Evolutionary conservation across 2,888 invertebrate species (phyloP), one percentile per base, ranked within the genome.

Genomic region (Sclerodermus sp.): DNA sequence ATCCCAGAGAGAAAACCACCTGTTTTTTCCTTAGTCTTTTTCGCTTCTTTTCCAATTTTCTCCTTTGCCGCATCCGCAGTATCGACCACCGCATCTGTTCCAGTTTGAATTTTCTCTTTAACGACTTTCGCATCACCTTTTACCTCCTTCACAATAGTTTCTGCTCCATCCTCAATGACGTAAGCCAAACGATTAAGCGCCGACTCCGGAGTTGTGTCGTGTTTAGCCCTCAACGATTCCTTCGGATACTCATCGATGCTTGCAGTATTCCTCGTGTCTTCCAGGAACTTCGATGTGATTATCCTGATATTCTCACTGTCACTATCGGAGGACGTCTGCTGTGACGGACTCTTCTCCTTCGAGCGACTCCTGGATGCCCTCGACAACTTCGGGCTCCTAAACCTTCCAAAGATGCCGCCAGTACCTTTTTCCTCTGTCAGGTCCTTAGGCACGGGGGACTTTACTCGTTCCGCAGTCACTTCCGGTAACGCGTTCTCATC

Each of bases 151-250:
- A 79, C 79, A 10, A 81, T 71, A 1, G 81, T 81, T 13, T 81
- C 79, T 79, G 16, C 64, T 55, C 10, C 45, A 50, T 60, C 78
- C 78, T 34, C 79, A 79, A 65, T 76, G 4, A 23, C 23, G 8
- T 23, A 23, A 23, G 23, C 23, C 3, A 23, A 8, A 8, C 23
- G 23, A 23, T 23, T 23, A 23, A 3, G 23, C 23, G 23, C 79
- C 60, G 80, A 79, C 14, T 80, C 79, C 4, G 78, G 79, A 18
- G 80, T 80, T 38, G 73, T 73, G 13, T 18, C 23, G 80, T 80
- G 38, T 73, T 73, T 18, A 14, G 34, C 6, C 36, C 15, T 3
- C 36, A 36, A 5, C 3, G 15, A 10, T 8, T 23, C 34, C 30
- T 64, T 62, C 13, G 54, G 58, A 34, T 13, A 12, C 4, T n/a